Evolutionary conservation across 2,113 vertebrate species (phyloP).

Genomic region (Piprites chloris): DNA sequence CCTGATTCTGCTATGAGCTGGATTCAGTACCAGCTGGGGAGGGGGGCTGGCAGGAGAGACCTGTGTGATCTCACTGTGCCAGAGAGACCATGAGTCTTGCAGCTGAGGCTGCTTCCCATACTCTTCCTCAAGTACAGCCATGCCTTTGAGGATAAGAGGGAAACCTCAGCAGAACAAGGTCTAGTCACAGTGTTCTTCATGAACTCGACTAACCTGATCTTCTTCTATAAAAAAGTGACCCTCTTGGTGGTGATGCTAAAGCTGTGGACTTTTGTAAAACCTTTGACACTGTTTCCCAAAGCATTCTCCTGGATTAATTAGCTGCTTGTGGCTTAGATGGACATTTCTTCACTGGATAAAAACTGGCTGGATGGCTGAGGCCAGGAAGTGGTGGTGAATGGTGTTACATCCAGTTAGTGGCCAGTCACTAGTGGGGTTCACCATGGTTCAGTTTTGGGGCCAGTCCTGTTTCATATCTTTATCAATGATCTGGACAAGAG

Average conservation of each 20-base stretch:
- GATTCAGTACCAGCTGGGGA: not conserved
- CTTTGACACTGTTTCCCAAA: not conserved
- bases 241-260: not conserved
- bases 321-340: not conserved
- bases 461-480: not conserved
- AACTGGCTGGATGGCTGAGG: accelerated
- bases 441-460: not conserved
- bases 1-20: not conserved
- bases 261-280: not conserved
- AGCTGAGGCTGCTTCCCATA: not conserved
- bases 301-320: not conserved
- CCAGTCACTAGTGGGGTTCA: not conserved
- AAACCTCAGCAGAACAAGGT: not conserved
- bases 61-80: not conserved
- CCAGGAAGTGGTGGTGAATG: not conserved
- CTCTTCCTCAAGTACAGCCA: not conserved
- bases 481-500: not conserved
- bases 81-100: not conserved
- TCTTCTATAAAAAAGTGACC: not conserved
- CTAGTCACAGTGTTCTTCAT: not conserved
- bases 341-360: accelerated
- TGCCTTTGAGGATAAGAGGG: not conserved
- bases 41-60: not conserved
- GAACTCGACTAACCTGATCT: not conserved
- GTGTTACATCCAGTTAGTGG: not conserved